Conservation (phyloP, 1,140 invertebrate species). For the Lucilia sericata region DNA sequence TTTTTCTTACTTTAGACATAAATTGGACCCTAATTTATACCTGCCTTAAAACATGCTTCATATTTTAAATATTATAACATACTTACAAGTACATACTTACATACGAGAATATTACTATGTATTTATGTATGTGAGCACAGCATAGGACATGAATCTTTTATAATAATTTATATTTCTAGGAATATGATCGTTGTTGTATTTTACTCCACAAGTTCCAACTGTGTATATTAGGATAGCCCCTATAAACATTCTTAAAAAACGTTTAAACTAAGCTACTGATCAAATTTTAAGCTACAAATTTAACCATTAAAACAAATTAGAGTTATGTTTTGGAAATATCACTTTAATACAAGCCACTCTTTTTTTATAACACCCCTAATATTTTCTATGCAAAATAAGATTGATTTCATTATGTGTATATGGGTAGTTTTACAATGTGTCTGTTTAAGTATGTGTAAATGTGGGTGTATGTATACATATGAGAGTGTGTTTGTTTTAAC, state of each 20-base stretch:
- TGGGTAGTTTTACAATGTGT: background rate
- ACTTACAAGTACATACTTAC: background rate
- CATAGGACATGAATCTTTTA: background rate
- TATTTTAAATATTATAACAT: background rate
- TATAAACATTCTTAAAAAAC: too few relatives aligned
- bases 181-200: background rate
- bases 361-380: too few relatives aligned
- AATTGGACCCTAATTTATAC: conserved; percentile 5
- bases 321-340: too few relatives aligned
- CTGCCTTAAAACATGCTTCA: conserved; percentile 5
- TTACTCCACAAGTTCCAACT: too few relatives aligned
- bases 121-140: background rate
- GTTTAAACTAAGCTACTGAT: too few relatives aligned
- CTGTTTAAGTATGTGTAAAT: background rate
- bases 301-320: too few relatives aligned
- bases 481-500: background rate
- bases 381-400: background rate
- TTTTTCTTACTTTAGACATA: background rate
- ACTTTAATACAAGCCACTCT: too few relatives aligned
- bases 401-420: conserved; percentile 15
- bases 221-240: too few relatives aligned
- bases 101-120: background rate
- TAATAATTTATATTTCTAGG: background rate
- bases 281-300: too few relatives aligned
- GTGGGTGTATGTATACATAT: background rate